Percentiles rank a stretch among this genome's conserved stretches.
Conservation (phyloP, 2,113 vertebrate genomes). For the Capricornis sumatraensis region DNA sequence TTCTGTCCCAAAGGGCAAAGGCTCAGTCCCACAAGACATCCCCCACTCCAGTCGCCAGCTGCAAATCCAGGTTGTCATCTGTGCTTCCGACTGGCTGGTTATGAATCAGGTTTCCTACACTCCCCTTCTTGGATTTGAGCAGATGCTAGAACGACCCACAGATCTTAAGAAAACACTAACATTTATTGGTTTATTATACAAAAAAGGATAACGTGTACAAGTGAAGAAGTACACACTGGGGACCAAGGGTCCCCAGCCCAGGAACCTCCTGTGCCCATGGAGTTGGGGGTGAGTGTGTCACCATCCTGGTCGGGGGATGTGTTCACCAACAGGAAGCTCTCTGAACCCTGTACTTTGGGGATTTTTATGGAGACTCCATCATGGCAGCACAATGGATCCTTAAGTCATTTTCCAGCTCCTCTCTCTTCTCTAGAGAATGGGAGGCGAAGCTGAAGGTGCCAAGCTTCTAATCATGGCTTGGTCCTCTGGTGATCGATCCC, state of each 20-base stretch:
- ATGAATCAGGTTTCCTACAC: neutral
- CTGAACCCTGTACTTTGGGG: neutral
- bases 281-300: neutral
- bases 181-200: neutral
- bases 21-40: neutral
- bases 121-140: neutral
- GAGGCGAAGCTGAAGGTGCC: neutral
- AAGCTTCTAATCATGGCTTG: neutral
- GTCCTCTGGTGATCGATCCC: neutral
- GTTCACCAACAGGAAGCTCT: neutral
- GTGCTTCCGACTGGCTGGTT: neutral
- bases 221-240: neutral
- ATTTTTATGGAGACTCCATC: neutral
- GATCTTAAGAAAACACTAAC: neutral
- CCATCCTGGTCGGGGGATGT: no score
- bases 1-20: neutral
- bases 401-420: neutral
- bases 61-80: neutral
- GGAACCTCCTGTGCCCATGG: neutral
- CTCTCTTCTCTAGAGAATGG: neutral
- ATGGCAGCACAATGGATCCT: neutral
- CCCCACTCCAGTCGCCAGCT: neutral
- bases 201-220: neutral
- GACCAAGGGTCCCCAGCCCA: no score
- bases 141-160: rapidly evolving